Conservation (phyloP, 2,113 vertebrate species). For the Platysteira castanea region DNA sequence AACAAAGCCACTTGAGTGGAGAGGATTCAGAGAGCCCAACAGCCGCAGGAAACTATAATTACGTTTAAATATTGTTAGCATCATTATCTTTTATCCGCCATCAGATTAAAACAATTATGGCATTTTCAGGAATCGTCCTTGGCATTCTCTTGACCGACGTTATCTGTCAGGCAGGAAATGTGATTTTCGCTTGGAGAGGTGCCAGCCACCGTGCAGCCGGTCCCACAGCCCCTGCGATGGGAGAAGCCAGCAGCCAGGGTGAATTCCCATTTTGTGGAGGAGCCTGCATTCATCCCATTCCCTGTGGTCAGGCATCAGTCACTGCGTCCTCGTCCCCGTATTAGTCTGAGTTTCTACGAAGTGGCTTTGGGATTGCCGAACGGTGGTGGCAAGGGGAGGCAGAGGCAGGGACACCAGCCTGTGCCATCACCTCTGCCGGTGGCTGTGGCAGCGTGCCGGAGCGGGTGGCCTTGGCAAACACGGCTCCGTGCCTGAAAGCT, state of each 20-base stretch:
- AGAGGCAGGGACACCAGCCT: not conserved
- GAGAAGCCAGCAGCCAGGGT: not conserved
- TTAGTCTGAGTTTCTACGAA: not conserved
- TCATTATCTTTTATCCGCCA: conserved; percentile 66
- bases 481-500: conserved; percentile 69
- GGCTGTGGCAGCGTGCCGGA: not conserved
- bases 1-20: conserved; percentile 68
- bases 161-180: conserved; percentile 70
- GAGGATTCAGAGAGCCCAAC: conserved; percentile 59
- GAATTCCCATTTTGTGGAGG: not conserved
- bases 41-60: conserved; percentile 68
- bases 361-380: not conserved
- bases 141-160: conserved; percentile 63
- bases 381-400: not conserved
- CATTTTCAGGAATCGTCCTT: conserved; percentile 65
- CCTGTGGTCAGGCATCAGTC: not conserved
- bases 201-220: not conserved
- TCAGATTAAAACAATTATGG: conserved; percentile 72
- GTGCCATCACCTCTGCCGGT: not conserved
- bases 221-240: not conserved
- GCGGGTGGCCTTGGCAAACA: conserved; percentile 39
- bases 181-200: conserved; percentile 51
- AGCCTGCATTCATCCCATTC: rapidly evolving
- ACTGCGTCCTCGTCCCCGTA: not conserved
- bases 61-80: conserved; percentile 69